Evolutionary conservation across 2,113 vertebrate genomes (phyloP).

Genomic region (Campylomormyrus tamandua): DNA sequence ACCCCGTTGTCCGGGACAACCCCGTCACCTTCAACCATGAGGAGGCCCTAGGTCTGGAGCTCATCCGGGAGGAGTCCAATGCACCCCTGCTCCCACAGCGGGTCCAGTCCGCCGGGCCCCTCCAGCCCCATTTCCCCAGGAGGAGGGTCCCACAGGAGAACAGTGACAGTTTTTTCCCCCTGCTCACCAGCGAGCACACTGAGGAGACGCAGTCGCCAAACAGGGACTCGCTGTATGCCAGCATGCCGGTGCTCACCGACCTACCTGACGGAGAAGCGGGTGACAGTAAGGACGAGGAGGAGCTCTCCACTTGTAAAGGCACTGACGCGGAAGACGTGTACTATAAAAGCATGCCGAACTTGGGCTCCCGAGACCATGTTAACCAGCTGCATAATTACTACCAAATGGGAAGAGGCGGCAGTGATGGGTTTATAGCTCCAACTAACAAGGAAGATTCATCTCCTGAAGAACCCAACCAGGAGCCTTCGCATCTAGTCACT

Average conservation of each 20-base stretch:
- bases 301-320: slow-evolving; percentile 71
- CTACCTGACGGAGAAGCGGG: slow-evolving; percentile 66
- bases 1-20: slow-evolving; percentile 79
- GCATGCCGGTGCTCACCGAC: slow-evolving; percentile 87
- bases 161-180: slow-evolving; percentile 94
- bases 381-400: slow-evolving; percentile 94
- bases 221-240: slow-evolving; percentile 94
- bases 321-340: slow-evolving; percentile 85
- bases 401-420: slow-evolving; percentile 93
- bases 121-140: slow-evolving; percentile 73
- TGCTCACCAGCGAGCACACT: slow-evolving; percentile 87
- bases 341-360: slow-evolving; percentile 98
- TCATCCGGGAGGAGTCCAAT: slow-evolving; percentile 89
- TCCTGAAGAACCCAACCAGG: slow-evolving; percentile 73
- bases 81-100: slow-evolving; percentile 82
- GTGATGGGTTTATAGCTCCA: slow-evolving; percentile 90
- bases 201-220: slow-evolving; percentile 75
- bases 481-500: slow-evolving; percentile 91
- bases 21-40: slow-evolving; percentile 77
- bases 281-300: slow-evolving; percentile 73
- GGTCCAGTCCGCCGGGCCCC: slow-evolving; percentile 74
- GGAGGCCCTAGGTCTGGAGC: slow-evolving; percentile 84
- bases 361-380: slow-evolving; percentile 86
- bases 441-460: slow-evolving; percentile 81
- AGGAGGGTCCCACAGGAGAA: slow-evolving; percentile 85